These are phyloP conservation scores for Dicrurus megarhynchus DNA, from an alignment of 2,113 vertebrate genomes.

Conservation along the genomic window DNA sequence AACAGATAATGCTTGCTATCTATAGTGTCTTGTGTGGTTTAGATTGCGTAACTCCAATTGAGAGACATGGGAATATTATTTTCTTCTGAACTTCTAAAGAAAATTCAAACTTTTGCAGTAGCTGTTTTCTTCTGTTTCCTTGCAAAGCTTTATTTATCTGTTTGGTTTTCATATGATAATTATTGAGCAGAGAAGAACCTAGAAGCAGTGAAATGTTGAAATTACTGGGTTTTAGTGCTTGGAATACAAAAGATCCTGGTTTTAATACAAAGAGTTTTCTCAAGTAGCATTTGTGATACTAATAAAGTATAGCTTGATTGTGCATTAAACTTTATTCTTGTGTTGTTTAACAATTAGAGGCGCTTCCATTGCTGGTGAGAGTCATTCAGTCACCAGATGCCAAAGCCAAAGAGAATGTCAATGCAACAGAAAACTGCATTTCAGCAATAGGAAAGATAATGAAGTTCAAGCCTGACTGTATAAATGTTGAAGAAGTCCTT, in stretches of 20 bases:
- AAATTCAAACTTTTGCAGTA: background rate
- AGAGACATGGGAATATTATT: background rate
- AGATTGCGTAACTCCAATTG: background rate
- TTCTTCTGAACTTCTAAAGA: background rate
- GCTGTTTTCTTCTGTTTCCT: background rate
- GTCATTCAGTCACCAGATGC: constrained; percentile 93
- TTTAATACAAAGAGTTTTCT: background rate
- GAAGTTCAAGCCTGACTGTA: constrained; percentile 92
- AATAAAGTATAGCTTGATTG: background rate
- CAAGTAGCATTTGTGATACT: background rate
- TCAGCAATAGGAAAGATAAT: constrained; percentile 97
- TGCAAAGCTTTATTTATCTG: background rate
- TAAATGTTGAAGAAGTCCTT: constrained; percentile 90
- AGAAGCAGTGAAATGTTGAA: background rate
- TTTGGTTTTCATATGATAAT: background rate
- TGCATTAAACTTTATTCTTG: background rate
- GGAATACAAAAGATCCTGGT: background rate
- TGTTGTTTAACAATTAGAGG: constrained; percentile 73
- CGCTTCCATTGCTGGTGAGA: constrained; percentile 88
- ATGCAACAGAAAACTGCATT: constrained; percentile 98
- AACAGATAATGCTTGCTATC: background rate
- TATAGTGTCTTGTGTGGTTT: background rate
- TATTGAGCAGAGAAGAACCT: background rate
- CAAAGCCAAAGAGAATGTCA: constrained; percentile 93
- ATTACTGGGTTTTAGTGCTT: background rate